Evolutionary conservation across 2,797 vertebrate genomes (phyloP).

Genomic region (Enteromius radiatus): DNA sequence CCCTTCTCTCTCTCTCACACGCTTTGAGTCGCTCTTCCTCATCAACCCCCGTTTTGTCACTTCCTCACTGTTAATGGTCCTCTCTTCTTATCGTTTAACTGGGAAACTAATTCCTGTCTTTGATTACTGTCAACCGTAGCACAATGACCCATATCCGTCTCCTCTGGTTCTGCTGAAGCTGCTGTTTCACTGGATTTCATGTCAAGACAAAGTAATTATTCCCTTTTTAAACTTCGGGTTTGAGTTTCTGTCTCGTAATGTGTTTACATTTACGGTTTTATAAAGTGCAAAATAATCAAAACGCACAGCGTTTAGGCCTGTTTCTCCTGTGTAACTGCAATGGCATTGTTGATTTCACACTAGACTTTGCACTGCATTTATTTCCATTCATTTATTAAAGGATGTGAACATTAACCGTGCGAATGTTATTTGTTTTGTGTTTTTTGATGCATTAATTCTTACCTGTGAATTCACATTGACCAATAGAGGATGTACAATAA

Average conservation of each 20-base stretch:
- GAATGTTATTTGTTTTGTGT: background rate
- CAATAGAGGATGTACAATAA: background rate
- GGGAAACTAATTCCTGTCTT: conserved; percentile 44
- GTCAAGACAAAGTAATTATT: conserved; percentile 10
- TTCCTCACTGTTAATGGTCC: conserved; percentile 29
- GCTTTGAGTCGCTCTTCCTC: conserved; percentile 35
- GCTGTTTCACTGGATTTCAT: conserved; percentile 9
- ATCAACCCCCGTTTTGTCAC: conserved; percentile 33
- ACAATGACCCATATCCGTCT: conserved; percentile 38
- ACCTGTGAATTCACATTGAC: background rate
- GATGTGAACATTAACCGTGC: background rate
- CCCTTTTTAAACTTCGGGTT: conserved; percentile 23
- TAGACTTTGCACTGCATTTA: background rate
- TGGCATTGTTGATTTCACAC: background rate
- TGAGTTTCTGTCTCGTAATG: conserved; percentile 10
- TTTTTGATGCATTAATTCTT: background rate
- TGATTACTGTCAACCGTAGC: conserved; percentile 27
- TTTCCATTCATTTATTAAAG: background rate
- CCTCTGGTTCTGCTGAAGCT: conserved; percentile 14
- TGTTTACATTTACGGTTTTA: background rate
- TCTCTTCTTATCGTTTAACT: conserved; percentile 51
- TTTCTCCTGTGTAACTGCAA: background rate
- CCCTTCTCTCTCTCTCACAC: conserved; percentile 9
- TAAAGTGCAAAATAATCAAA: background rate
- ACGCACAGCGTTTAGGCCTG: background rate